Evolutionary conservation across 2,888 invertebrate species (phyloP), one percentile per base, ranked within the genome.

Genomic region (Stenichneumon culpator): DNA sequence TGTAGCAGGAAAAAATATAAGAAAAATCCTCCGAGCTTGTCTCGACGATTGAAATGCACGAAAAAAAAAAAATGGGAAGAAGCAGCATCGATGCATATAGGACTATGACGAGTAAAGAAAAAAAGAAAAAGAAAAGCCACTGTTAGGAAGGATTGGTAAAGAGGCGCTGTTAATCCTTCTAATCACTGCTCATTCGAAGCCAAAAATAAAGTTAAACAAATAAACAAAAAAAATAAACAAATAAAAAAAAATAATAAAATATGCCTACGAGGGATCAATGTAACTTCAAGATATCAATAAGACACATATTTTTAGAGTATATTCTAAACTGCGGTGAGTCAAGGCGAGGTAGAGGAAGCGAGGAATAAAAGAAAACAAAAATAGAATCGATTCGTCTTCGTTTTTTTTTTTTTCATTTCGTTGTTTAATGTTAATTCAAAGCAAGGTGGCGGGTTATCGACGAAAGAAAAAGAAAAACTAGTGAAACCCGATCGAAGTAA

Each of bases 231-330:
- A 74, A 84, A 84, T 57, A 72, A 75, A 78, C 22, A 65, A 50
- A 47, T 68, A 82, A 83, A 82, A 82, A 80, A 85, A 89, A 87
- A 88, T 65, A 82, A 77, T 82, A 77, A 87, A 82, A 87, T 85
- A 87, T 86, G 88, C 90, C 90, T 93, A 92, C 87, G 90, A 91
- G 93, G 93, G 93, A 92, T 91, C 92, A 93, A 92, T 90, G 90
- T 90, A 89, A 90, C 89, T 90, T 89, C 89, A 89, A 88, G 89
- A 92, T 92, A 93, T 93, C 92, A 92, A 90, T 89, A 90, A 89
- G 89, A 91, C 82, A 92, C 92, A 92, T 93, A 93, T 93, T 93
- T 93, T 92, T 92, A 91, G 92, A 92, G 79, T 90, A 89, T 92
- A 91, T 92, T 92, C 90, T 91, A 90, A 91, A 87, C 82, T 86